A percentile compares a stretch with the other conserved stretches of the same genome.
Conservation (phyloP, 2,113 vertebrate species). For the Pluvianellus socialis region DNA sequence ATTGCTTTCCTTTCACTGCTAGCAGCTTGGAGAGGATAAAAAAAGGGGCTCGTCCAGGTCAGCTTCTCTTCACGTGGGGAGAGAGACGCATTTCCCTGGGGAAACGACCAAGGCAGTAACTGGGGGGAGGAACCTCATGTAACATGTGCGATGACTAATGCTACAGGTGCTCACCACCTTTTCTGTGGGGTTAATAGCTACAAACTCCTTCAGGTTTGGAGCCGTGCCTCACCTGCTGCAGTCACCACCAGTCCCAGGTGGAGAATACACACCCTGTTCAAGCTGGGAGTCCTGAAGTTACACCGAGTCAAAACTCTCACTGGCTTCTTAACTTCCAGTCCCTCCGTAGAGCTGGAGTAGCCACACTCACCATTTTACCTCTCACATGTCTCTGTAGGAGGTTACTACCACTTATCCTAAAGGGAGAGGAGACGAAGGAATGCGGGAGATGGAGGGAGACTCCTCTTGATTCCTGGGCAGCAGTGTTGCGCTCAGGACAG, state of each 20-base stretch:
- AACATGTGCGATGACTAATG: background rate
- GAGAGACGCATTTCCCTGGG: background rate
- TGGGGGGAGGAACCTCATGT: background rate
- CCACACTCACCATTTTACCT: background rate
- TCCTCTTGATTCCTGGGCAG: background rate
- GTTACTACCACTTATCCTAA: background rate
- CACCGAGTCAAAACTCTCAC: background rate
- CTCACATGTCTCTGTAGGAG: background rate
- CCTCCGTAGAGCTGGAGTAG: background rate
- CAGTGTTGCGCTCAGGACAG: background rate
- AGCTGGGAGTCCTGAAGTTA: background rate
- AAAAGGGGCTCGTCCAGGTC: rapidly evolving
- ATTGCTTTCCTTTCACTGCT: slow-evolving; percentile 24
- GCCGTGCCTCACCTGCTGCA: background rate
- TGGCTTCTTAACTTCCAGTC: background rate
- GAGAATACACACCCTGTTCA: background rate
- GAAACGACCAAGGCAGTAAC: background rate
- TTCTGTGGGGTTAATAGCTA: background rate
- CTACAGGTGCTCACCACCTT: background rate
- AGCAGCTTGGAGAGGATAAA: background rate
- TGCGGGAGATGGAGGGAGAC: background rate
- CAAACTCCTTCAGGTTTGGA: background rate
- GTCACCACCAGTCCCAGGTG: background rate
- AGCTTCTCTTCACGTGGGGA: background rate
- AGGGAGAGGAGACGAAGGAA: background rate